Evolutionary conservation across 1,140 invertebrate genomes (phyloP).

Genomic region (Bombus breviceps): DNA sequence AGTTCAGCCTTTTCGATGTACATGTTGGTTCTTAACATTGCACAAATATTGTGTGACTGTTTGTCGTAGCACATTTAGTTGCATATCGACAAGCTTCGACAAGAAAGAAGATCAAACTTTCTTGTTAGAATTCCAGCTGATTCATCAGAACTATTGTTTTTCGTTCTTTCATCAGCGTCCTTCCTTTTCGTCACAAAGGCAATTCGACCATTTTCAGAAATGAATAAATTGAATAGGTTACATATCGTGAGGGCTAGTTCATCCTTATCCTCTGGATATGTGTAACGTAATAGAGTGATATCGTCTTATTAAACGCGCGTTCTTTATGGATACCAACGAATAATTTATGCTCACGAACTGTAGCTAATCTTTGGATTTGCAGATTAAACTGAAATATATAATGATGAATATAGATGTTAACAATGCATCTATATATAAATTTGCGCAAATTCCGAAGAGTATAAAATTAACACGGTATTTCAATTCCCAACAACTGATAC

Average conservation of each 20-base stretch:
- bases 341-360: conserved; percentile 56
- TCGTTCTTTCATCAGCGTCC: neutral
- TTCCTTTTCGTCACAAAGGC: neutral
- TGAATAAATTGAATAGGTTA: neutral
- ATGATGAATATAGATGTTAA: neutral
- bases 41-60: neutral
- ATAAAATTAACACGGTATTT: neutral
- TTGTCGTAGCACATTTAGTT: neutral
- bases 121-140: neutral
- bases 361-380: conserved; percentile 10
- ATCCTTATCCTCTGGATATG: neutral
- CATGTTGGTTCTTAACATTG: neutral
- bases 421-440: neutral
- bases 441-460: neutral
- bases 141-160: neutral
- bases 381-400: neutral
- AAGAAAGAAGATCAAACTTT: neutral
- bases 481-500: neutral
- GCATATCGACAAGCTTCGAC: conserved; percentile 5
- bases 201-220: neutral
- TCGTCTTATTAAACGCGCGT: neutral
- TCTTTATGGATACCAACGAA: neutral
- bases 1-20: conserved; percentile 4
- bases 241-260: neutral
- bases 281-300: neutral